Evolutionary conservation across 2,888 invertebrate species (phyloP), one percentile per base, ranked within the genome.

Genomic region (Lepetodrilus schrolli): DNA sequence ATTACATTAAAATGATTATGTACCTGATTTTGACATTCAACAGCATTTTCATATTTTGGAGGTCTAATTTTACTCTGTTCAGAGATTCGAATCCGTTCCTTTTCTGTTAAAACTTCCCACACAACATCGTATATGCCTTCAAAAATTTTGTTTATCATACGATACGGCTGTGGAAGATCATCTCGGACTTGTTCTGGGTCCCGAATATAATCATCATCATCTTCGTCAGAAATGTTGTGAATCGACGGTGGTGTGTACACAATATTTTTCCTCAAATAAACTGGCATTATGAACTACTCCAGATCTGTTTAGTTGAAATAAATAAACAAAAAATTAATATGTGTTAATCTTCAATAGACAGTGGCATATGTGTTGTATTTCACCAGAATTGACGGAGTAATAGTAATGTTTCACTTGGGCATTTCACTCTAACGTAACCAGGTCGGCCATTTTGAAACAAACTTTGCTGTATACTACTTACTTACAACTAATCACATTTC

Each of bases 111-210:
- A 10, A 83, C 76, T 8, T 85, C 83, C 88, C 88, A 89, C 21
- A 82, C 84, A n/a, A 83, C 82, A 66, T 89, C 88, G n/a, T 88
- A 70, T 30, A 88, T 68, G 50, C 80, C 74, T n/a, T 66, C 70
- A 4, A 89, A 38, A 47, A 89, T 78, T 78, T 86, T 88, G 72
- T 89, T 84, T n/a, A 90, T 82, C 86, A 89, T 86, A 1, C 89
- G 85, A 79, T 86, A 90, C 0, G 90, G 90, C 75, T 89, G 89
- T 23, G 90, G 90, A 8, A 90, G 74, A 43, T 70, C 66, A 76
- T 89, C 90, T 43, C 83, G 79, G 23, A 87, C 66, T 72, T 85
- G 85, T 34, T 88, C 89, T 10, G 89, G 90, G 70, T 90, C 89
- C 50, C 80, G 78, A 8, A 89, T 71, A 74, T 83, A 89, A 75